Base-by-base conservation (phyloP, 2,113 vertebrate species). In the Colaptes auratus region DNA sequence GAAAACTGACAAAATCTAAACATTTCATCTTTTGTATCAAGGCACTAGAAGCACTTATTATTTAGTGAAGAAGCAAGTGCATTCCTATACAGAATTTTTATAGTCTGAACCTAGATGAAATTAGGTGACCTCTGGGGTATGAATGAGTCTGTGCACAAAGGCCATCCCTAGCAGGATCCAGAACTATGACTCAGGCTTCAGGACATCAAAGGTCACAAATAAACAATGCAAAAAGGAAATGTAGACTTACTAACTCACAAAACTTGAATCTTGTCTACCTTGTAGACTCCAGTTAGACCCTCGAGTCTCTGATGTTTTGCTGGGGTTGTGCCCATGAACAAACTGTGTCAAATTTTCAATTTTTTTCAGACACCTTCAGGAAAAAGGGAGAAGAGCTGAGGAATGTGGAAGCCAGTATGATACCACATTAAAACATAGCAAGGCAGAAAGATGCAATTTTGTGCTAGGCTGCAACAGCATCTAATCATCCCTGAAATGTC, bases 401-500 rank as follows among this genome's bases (percentile, higher is more conserved):
- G 60, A 59, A 46, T 73, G 33, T 85, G 67, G 59, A 78, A 93
- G 35, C 79, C 69, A 60, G 64, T 74, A 13, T 91, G 64, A 59
- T 87, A 87, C 42, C 46, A 75, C 46, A 82, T 90, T 85, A 91
- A 89, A 93, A 63, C 81, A 93, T 53, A 80, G 82, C 71, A 82
- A 46, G 78, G 78, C 81, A 96, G 86, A 96, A 91, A 92, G 81
- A 89, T 80, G 52, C 15, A 71, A 92, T 91, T 94, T 92, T 89
- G 74, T 96, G 81, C 86, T 87, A 89, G 78, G 92, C 35, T 93
- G 91, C 91, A 80, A 15, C 44, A 87, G 71, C 74, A 85, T 70
- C 89, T 87, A 89, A 85, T 95, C 89, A 94, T 52, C 91, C 94
- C 87, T 94, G 78, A 93, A 95, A 90, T 82, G 71, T 80, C 78